These are phyloP conservation scores for Laodelphax striatellus DNA, from an alignment of 1,140 invertebrate genomes.

Conservation along the genomic window DNA sequence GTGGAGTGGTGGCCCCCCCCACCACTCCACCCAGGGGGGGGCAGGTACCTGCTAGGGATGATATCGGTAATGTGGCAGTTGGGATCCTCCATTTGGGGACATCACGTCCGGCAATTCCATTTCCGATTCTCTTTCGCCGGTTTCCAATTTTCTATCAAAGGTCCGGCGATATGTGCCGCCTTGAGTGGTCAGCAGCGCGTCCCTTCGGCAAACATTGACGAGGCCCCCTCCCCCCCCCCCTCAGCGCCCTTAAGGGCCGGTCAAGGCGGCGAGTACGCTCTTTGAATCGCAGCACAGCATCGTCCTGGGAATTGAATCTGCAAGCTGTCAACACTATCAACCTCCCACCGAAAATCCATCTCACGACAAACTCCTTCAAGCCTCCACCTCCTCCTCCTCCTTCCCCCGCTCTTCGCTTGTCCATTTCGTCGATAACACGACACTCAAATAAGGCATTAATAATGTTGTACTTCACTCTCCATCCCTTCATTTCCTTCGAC, in stretches of 20 bases:
- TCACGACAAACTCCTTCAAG: neutral
- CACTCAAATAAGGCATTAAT: no score
- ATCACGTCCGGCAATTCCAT: constrained; percentile 1
- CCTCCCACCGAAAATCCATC: neutral
- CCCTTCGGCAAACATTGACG: constrained; percentile 3
- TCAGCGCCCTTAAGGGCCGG: neutral
- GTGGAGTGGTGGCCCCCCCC: no score
- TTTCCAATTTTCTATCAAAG: constrained; percentile 3
- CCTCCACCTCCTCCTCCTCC: neutral
- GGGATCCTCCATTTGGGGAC: neutral
- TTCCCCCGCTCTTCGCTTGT: neutral
- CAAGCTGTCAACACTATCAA: neutral
- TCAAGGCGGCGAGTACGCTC: neutral
- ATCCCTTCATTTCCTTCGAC: no score
- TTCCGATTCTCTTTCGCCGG: neutral
- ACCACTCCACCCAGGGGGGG: no score
- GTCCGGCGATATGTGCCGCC: neutral
- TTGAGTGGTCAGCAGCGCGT: constrained; percentile 2
- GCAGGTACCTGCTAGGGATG: neutral
- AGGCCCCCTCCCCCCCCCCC: neutral
- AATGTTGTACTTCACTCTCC: no score
- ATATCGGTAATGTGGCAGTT: constrained; percentile 2
- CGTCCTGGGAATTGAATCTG: constrained; percentile 1
- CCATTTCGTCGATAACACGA: neutral
- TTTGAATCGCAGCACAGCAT: neutral